Evolutionary conservation across 2,797 vertebrate genomes (phyloP).

Genomic region (Ctenopoma kingsleyae): DNA sequence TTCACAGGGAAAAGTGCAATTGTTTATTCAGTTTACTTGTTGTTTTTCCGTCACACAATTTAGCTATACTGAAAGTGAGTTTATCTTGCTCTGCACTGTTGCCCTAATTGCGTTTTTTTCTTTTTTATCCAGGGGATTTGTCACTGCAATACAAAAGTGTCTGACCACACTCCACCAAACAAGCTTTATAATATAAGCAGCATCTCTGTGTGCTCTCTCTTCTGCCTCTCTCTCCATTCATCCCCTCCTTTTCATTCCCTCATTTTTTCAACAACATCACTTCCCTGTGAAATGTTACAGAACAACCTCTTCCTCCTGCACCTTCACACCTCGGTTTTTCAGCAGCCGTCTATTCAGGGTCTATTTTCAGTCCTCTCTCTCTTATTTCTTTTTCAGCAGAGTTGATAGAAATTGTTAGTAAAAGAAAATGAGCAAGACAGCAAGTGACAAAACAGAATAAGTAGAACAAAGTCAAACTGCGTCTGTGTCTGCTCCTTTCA

Average conservation of each 20-base stretch:
- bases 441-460: slow-evolving; percentile 9
- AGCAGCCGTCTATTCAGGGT: slow-evolving; percentile 42
- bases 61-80: neutral
- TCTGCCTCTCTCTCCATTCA: neutral
- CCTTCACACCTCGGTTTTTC: slow-evolving; percentile 27
- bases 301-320: slow-evolving; percentile 17
- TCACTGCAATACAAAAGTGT: slow-evolving; percentile 24
- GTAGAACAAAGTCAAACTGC: slow-evolving; percentile 45
- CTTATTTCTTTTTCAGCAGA: slow-evolving; percentile 21
- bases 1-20: too few species aligned
- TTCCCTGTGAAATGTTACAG: neutral
- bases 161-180: slow-evolving; percentile 40
- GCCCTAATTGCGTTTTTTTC: slow-evolving; percentile 10
- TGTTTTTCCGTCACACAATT: neutral
- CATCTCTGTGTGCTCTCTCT: slow-evolving; percentile 9
- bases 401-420: slow-evolving; percentile 47
- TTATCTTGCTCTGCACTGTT: slow-evolving; percentile 13
- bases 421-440: slow-evolving; percentile 22
- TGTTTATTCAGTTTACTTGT: too few species aligned
- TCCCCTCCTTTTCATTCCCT: slow-evolving; percentile 27
- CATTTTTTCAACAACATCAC: slow-evolving; percentile 25
- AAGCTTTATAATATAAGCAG: slow-evolving; percentile 21
- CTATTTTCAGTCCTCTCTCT: slow-evolving; percentile 23
- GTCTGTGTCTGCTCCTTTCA: slow-evolving; percentile 12
- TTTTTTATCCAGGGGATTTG: slow-evolving; percentile 21